Evolutionary conservation across 2,888 invertebrate species (phyloP).

Genomic region (Junonia oenone): DNA sequence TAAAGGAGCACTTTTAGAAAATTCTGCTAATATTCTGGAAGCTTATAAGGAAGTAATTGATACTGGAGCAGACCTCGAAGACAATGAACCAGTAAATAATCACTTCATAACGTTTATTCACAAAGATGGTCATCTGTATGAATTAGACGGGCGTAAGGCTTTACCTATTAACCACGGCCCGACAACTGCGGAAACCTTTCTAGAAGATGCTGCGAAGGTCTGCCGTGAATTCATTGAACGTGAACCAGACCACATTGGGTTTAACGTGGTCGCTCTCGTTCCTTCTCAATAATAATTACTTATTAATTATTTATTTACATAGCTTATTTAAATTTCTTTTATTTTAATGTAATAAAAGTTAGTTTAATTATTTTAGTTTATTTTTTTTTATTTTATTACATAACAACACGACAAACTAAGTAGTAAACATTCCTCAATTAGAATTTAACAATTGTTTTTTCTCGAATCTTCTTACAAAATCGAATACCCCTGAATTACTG

Average conservation of each 20-base stretch:
- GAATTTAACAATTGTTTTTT: neutral
- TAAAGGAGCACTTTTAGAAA: constrained; percentile 86
- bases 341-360: neutral
- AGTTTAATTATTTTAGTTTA: neutral
- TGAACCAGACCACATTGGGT: constrained; percentile 91
- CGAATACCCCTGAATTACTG: constrained; percentile 46
- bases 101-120: constrained; percentile 94
- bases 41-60: constrained; percentile 89
- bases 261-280: constrained; percentile 91
- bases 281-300: constrained; percentile 50
- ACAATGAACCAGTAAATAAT: constrained; percentile 83
- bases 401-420: no score
- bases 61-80: constrained; percentile 72
- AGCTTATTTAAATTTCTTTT: neutral
- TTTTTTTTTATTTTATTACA: neutral
- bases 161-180: constrained; percentile 90
- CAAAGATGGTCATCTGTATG: constrained; percentile 88
- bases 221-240: constrained; percentile 91
- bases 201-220: constrained; percentile 90
- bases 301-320: neutral
- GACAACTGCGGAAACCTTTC: constrained; percentile 84
- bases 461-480: constrained; percentile 43
- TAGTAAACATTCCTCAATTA: neutral
- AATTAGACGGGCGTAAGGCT: constrained; percentile 83
- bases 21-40: constrained; percentile 84